phyloP scores from a whole-genome alignment of 2,888 invertebrate species.

The Caenorhabditis imperialis region DNA sequence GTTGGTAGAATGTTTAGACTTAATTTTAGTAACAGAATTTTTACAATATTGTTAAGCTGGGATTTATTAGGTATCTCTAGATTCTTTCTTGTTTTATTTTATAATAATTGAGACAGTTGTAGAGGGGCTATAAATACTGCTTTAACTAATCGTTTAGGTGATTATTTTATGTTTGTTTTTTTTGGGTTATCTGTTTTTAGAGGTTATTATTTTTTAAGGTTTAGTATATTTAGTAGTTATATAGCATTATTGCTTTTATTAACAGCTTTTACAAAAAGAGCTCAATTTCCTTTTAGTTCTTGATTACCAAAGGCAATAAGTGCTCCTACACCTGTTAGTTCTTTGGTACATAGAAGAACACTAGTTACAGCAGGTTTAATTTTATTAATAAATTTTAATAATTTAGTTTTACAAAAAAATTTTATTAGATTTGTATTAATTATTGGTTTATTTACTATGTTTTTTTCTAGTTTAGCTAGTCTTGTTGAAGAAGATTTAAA shows the following conservation, averaged over 20 bases:
- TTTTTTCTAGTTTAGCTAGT: slow-evolving; percentile 65
- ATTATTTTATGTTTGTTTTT: slow-evolving; percentile 82
- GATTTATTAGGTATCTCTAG: slow-evolving; percentile 67
- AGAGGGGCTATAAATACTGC: slow-evolving; percentile 82
- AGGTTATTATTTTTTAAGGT: slow-evolving; percentile 79
- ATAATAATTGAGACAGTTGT: slow-evolving; percentile 71
- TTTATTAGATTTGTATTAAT: slow-evolving; percentile 83
- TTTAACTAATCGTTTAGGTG: slow-evolving; percentile 85
- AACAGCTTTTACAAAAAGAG: slow-evolving; percentile 85
- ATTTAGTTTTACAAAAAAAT: slow-evolving; percentile 83
- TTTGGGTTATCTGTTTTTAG: slow-evolving; percentile 80
- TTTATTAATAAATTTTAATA: slow-evolving; percentile 69
- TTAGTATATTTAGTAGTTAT: slow-evolving; percentile 64
- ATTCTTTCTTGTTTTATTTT: slow-evolving; percentile 66
- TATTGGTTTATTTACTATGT: slow-evolving; percentile 76
- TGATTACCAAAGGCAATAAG: slow-evolving; percentile 86
- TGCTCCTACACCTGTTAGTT: slow-evolving; percentile 86
- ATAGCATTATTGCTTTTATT: slow-evolving; percentile 79
- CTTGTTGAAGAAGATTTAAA: slow-evolving; percentile 67
- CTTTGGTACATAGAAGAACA: slow-evolving; percentile 87
- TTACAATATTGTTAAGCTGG: slow-evolving; percentile 65
- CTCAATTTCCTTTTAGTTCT: slow-evolving; percentile 87
- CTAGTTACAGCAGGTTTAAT: slow-evolving; percentile 85
- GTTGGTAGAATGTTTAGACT: slow-evolving; percentile 65
- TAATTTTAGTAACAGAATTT: slow-evolving; percentile 66